Base-by-base conservation (phyloP, 2,888 invertebrate species). In the Megamerina dolium region DNA sequence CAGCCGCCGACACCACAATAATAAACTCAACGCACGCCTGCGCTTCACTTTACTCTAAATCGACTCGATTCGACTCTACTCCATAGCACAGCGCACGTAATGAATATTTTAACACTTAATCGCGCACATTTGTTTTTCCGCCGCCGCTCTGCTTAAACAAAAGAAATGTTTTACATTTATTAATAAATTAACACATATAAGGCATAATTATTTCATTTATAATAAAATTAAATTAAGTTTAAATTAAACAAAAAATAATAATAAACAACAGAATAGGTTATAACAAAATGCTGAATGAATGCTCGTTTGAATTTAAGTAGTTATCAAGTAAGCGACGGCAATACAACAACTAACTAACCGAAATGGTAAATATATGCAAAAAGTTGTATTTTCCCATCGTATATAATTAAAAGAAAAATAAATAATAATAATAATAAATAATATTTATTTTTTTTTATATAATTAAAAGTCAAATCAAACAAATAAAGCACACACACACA, bases 101-200 rank as follows among this genome's bases (percentile, higher is more conserved):
- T 64, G 60, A 65, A 63, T 61, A 65, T 62, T 59, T 64, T 56
- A 65, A 57, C 64, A 62, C 61, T 58, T 48, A 8, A 23, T 10
- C 23, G 8, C 6, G 23, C 23, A 23, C 23, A n/a, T n/a, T n/a
- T n/a, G n/a, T n/a, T n/a, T n/a, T n/a, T n/a, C n/a, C n/a, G n/a
- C n/a, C n/a, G n/a, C n/a, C n/a, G n/a, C n/a, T n/a, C n/a, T n/a
- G n/a, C 23, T 23, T 18, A 42, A 31, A 54, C 39, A 50, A 44
- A 49, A 41, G 43, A 49, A 48, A 46, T 58, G 52, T 57, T 61
- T 62, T 59, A 63, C 59, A 65, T 66, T 64, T 60, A 59, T 65
- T 63, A 63, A 64, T 63, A 63, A 64, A 63, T 63, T 63, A 64
- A 55, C 51, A 54, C 55, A 48, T 50, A 63, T 51, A 63, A 52